These are phyloP conservation scores for Drosophila asahinai DNA, from an alignment of 1,140 invertebrate species.

Conservation along the genomic window DNA sequence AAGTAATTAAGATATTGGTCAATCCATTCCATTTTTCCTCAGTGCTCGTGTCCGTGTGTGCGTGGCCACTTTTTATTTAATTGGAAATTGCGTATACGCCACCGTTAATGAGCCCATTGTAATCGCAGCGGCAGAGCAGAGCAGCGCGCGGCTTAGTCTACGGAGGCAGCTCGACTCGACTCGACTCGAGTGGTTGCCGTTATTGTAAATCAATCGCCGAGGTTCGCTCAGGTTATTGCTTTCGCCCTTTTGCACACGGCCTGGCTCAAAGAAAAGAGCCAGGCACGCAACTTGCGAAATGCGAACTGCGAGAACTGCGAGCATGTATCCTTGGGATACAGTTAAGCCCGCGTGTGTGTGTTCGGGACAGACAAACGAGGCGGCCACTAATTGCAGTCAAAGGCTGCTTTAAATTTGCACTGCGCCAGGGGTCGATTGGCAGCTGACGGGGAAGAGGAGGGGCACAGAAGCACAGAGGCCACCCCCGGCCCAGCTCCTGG, in stretches of 20 bases:
- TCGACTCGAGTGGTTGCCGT: constrained; percentile 60
- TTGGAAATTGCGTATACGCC: constrained; percentile 77
- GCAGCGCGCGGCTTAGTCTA: constrained; percentile 15
- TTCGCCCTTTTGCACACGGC: constrained; percentile 33
- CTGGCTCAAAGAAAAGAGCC: constrained; percentile 53
- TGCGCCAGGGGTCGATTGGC: constrained; percentile 48
- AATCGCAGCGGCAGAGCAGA: constrained; percentile 35
- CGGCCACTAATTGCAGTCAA: constrained; percentile 83
- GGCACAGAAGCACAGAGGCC: neutral
- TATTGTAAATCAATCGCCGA: constrained; percentile 80
- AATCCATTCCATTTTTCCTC: neutral
- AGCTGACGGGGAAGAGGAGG: neutral
- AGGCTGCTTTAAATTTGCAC: constrained; percentile 73
- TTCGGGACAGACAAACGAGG: constrained; percentile 57
- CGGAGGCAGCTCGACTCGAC: constrained; percentile 21
- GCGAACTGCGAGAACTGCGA: constrained; percentile 37
- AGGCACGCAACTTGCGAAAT: constrained; percentile 67
- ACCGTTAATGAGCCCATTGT: constrained; percentile 77
- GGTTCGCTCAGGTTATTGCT: constrained; percentile 45
- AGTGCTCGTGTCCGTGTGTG: constrained; percentile 14
- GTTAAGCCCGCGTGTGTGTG: neutral
- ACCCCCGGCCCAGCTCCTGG: neutral
- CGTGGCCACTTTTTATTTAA: constrained; percentile 71
- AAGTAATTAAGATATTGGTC: too few relatives aligned
- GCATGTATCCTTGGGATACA: constrained; percentile 67